Base-by-base conservation (phyloP, 1,140 invertebrate genomes). In the Drosophila virilis region DNA sequence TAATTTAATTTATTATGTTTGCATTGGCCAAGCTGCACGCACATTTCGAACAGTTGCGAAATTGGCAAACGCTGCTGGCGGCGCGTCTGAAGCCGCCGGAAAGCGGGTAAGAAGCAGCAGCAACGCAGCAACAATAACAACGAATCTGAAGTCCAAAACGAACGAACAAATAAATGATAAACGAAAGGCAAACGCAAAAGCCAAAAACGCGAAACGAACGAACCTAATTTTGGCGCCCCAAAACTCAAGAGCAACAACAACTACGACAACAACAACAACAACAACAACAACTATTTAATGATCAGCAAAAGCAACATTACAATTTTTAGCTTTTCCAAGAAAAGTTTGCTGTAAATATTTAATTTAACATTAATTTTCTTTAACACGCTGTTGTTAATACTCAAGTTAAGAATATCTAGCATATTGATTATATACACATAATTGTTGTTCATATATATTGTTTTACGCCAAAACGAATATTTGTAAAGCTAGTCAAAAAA, bases 31-130 rank as follows among this genome's bases (percentile, higher is more conserved):
- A 67, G 38, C 59, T 78, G 64, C 51, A 71, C 68, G 58, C 61
- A 74, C 57, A 89, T 84, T 88, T 89, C 69, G 61, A 88, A 80
- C 76, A 77, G 72, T 88, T 86, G 82, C 79, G 84, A 86, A 79
- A 79, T 88, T 80, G 78, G 66, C 83, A 66, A 69, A 74, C 50
- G 72, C 79, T 83, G 71, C 74, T 79, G 69, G 76, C 88, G 22
- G 74, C 88, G 70, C 84, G 84, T 10, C 61, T 89, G 12, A 89
- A 81, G 78, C 84, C 84, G 77, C 83, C 83, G 70, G 83, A 85
- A 77, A 60, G 65, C 37, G 54, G 42, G 32, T 40, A 46, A 51
- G 13, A 28, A 28, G 22, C 2, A 32, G 40, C 54, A 66, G 48
- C 46, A 58, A 62, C 48, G 40, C 22, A 62, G 17, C 51, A 33